phyloP scores from a whole-genome alignment of 2,113 vertebrate genomes.

The Vireo altiloquus region DNA sequence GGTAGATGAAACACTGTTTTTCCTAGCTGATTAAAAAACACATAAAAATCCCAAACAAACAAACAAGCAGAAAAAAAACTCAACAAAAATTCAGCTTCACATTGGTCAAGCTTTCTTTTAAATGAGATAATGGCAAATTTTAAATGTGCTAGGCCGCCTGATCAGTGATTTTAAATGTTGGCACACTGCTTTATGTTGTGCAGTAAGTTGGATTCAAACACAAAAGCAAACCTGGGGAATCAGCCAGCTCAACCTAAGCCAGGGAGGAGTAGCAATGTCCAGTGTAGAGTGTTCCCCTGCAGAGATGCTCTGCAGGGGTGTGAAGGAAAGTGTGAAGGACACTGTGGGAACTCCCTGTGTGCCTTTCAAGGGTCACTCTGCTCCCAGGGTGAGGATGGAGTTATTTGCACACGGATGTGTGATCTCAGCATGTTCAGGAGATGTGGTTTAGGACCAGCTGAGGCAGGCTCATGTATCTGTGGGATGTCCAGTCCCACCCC shows the following conservation, averaged over 20 bases:
- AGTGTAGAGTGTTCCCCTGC: accelerated
- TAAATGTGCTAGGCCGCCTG: no score
- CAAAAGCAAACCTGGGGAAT: background rate
- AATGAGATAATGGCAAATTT: background rate
- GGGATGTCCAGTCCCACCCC: background rate
- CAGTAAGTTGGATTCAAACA: background rate
- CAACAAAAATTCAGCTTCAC: background rate
- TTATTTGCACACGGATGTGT: accelerated
- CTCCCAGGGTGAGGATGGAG: background rate
- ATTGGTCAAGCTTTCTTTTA: background rate
- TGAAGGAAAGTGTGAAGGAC: background rate
- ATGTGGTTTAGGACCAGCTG: background rate
- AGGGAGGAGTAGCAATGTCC: background rate
- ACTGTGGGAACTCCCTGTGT: background rate
- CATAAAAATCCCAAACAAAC: background rate
- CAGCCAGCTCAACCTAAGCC: accelerated
- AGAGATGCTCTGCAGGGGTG: background rate
- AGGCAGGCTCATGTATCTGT: accelerated
- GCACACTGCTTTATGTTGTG: background rate
- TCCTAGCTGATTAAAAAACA: background rate
- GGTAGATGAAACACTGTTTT: background rate
- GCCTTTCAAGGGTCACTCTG: background rate
- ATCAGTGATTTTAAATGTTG: background rate
- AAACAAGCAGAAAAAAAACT: background rate
- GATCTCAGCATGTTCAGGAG: accelerated